A percentile compares a stretch with the other conserved stretches of the same genome.
Conservation (phyloP, 2,888 invertebrate species). For the Limnephilus lunatus region DNA sequence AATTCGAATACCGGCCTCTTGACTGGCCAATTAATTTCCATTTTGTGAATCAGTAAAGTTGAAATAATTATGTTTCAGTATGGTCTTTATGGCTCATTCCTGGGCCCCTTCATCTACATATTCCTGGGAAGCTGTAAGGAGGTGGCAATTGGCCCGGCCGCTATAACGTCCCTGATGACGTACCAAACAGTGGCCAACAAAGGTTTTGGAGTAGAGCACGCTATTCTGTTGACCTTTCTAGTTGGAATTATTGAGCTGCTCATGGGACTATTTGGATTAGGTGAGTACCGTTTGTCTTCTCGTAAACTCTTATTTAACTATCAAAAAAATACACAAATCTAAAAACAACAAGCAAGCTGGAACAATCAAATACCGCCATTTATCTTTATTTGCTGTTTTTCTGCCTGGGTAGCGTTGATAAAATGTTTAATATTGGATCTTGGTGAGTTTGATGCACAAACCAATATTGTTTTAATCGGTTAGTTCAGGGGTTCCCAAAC, state of each 20-base stretch:
- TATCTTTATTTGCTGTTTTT: background rate
- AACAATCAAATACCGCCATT: background rate
- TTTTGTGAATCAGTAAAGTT: background rate
- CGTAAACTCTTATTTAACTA: background rate
- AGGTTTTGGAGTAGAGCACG: conserved; percentile 78
- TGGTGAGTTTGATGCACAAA: background rate
- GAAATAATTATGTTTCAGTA: conserved; percentile 78
- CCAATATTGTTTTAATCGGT: background rate
- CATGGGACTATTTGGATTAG: conserved; percentile 90
- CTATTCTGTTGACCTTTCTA: conserved; percentile 86
- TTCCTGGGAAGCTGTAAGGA: conserved; percentile 95
- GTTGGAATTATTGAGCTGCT: conserved; percentile 85
- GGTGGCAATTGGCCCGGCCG: conserved; percentile 95
- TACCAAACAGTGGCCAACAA: conserved; percentile 84
- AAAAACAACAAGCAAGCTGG: too few species aligned
- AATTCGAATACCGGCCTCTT: too few species aligned
- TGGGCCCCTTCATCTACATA: conserved; percentile 93
- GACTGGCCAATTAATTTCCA: background rate
- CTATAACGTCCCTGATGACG: conserved; percentile 92
- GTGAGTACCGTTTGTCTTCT: conserved; percentile 70
- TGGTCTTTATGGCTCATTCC: conserved; percentile 95
- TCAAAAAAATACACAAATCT: background rate
- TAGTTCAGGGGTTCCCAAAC: too few species aligned
- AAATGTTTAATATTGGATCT: background rate
- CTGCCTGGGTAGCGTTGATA: background rate